phyloP scores from a whole-genome alignment of 2,113 vertebrate genomes.

The Phalacrocorax pelagicus region DNA sequence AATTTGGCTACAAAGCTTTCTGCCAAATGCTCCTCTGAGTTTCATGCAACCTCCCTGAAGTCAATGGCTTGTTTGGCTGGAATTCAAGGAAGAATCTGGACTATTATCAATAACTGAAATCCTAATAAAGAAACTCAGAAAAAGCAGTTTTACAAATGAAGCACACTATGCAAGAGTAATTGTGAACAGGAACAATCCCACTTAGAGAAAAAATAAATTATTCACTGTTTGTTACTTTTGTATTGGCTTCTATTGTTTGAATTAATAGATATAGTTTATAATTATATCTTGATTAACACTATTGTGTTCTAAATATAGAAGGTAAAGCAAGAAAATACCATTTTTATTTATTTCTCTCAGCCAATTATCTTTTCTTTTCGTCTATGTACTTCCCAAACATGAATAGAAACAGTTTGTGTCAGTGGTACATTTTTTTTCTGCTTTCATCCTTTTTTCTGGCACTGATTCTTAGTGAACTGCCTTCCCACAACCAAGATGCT shows the following conservation, averaged over 20 bases:
- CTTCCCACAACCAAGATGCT: constrained; percentile 64
- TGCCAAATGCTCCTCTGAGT: constrained; percentile 29
- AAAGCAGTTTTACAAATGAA: constrained; percentile 43
- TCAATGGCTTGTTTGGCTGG: constrained; percentile 47
- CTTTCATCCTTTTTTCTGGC: constrained; percentile 62
- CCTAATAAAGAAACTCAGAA: constrained; percentile 34
- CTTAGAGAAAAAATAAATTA: constrained; percentile 5
- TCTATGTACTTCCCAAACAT: constrained; percentile 69
- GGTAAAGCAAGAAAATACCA: constrained; percentile 57
- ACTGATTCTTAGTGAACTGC: constrained; percentile 51
- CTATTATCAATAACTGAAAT: constrained; percentile 53
- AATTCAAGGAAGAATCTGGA: constrained; percentile 51
- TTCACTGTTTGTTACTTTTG: constrained; percentile 38
- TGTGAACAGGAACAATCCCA: constrained; percentile 22
- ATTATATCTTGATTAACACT: constrained; percentile 61
- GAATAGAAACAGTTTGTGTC: constrained; percentile 66
- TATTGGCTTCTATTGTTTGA: constrained; percentile 25
- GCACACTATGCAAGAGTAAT: not conserved
- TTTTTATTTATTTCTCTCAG: constrained; percentile 60
- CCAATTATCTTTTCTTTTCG: constrained; percentile 62
- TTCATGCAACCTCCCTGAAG: constrained; percentile 49
- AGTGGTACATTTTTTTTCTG: constrained; percentile 45
- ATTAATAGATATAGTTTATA: constrained; percentile 52
- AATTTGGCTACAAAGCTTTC: constrained; percentile 54
- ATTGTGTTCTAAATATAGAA: constrained; percentile 62